Evolutionary conservation across 2,888 invertebrate genomes (phyloP), one percentile per base, ranked within the genome.

Genomic region (Trichogramma dendrolimi): DNA sequence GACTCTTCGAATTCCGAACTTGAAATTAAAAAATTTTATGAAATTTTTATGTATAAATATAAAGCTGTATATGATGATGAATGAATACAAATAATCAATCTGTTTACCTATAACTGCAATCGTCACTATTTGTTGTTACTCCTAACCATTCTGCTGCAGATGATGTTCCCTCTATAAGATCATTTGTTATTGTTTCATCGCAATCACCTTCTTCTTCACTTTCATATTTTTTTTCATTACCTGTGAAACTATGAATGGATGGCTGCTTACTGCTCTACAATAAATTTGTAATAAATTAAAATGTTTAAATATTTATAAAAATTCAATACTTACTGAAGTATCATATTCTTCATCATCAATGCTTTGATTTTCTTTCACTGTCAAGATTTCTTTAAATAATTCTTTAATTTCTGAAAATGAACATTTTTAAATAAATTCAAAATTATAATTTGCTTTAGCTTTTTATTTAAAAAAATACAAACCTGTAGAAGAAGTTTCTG

Each of bases 91-190:
- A 53, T 59, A 47, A 10, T n/a, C 7, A 55, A 42, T 48, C 41
- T 38, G 58, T 55, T 55, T 63, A 78, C 78, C 78, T 90, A 73
- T 91, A 92, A 75, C 91, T 91, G 77, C 90, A 90, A 71, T 90
- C 91, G 73, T 91, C 89, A 72, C 92, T 92, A 79, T 94, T 94
- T 71, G 93, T 92, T 51, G 93, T 93, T 66, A 92, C 87, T 63
- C 92, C 93, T 80, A 91, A 86, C 91, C 92, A 93, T 80, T 93
- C 93, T 51, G 90, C 89, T 72, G 90, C 85, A 6, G 84, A 85
- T 6, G 84, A 84, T 41, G 84, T 84, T 57, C 82, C 84, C 68
- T 85, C 85, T n/a, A 82, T 83, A 55, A 81, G 79, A 71, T 80
- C 79, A 64, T 78, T 86, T 68, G 85, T 85, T 52, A 85, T 85